Evolutionary conservation across 2,797 vertebrate species (phyloP).

Genomic region (Macropodus opercularis): DNA sequence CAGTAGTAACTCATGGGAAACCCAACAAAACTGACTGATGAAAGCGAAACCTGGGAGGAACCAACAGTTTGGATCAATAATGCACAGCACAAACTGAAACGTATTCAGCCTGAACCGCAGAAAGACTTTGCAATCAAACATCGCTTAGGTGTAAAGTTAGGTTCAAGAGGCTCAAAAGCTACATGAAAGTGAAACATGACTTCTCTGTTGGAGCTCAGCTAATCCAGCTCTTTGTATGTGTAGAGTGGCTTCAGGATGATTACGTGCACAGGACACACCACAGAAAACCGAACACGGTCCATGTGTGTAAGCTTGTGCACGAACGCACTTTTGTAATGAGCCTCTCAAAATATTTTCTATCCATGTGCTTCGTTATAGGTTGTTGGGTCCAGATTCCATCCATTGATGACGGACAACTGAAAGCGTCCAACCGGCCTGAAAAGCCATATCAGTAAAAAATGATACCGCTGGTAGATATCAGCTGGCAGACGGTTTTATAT

Average conservation of each 20-base stretch:
- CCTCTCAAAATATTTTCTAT: too few species aligned
- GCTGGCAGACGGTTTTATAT: background rate
- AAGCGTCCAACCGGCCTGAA: too few species aligned
- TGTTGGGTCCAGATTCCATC: too few species aligned
- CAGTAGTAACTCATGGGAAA: background rate
- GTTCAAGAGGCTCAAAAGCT: slow-evolving; percentile 45
- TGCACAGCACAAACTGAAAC: slow-evolving; percentile 72
- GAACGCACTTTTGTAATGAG: too few species aligned
- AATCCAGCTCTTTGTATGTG: slow-evolving; percentile 60
- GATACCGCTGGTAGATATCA: too few species aligned
- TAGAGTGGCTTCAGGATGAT: slow-evolving; percentile 44
- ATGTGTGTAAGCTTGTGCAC: slow-evolving; percentile 1
- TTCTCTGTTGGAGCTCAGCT: slow-evolving; percentile 48
- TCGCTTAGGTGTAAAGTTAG: slow-evolving; percentile 61
- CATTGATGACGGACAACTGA: too few species aligned
- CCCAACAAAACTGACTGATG: slow-evolving; percentile 45
- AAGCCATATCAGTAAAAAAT: too few species aligned
- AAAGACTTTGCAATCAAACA: slow-evolving; percentile 72
- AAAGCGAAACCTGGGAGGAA: slow-evolving; percentile 57
- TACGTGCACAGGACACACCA: slow-evolving; percentile 45
- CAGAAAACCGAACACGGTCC: slow-evolving; percentile 28
- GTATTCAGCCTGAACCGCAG: slow-evolving; percentile 72
- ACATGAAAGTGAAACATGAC: slow-evolving; percentile 63
- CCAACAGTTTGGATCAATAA: slow-evolving; percentile 72
- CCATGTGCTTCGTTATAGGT: too few species aligned